Evolutionary conservation across 2,113 vertebrate genomes (phyloP), one percentile per base, ranked within the genome.

Genomic region (Notothenia rossii): DNA sequence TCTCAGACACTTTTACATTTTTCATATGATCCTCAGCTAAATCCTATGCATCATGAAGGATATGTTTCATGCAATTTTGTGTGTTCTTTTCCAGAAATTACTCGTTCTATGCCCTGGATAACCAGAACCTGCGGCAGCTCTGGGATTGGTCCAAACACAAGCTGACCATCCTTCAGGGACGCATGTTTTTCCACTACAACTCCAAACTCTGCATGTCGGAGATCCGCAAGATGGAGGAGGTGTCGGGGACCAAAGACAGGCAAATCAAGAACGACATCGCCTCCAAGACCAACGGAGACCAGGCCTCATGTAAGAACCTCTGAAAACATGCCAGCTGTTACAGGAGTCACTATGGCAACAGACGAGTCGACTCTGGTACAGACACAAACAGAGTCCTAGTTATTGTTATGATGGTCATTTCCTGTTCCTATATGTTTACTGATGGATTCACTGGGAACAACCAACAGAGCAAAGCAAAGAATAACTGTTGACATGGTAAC

Each of bases 101-200:
- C 0, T 98, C 98, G 0, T 99, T 99, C 93, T 98, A 98, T 5
- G 98, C 97, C 14, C 90, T 99, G 92, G 98, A 99, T 92, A 99
- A 99, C 94, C 96, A 98, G 94, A 99, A 99, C 80, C 94, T 99
- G 51, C 94, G 97, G n/a, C 98, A 99, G 74, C 96, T 99, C 10
- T 99, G 98, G 98, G 97, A 99, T 77, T 99, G 98, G 98, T 96
- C 93, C 90, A 98, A 99, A 56, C 98, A 99, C 95, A 98, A 97
- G 85, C 95, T 99, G 85, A 97, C 94, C 53, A 98, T 99, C 87
- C 83, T 92, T 51, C 94, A 95, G 77, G 97, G 98, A 33, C 96
- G 97, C 77, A 95, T 99, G 84, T 99, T 98, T 88, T 98, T 99
- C 92, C 96, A 98, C 82, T 97, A 97, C 74, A 99, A 99, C 81